phyloP scores from a whole-genome alignment of 2,888 invertebrate genomes.

The Gastracanthus pulcherrimus region DNA sequence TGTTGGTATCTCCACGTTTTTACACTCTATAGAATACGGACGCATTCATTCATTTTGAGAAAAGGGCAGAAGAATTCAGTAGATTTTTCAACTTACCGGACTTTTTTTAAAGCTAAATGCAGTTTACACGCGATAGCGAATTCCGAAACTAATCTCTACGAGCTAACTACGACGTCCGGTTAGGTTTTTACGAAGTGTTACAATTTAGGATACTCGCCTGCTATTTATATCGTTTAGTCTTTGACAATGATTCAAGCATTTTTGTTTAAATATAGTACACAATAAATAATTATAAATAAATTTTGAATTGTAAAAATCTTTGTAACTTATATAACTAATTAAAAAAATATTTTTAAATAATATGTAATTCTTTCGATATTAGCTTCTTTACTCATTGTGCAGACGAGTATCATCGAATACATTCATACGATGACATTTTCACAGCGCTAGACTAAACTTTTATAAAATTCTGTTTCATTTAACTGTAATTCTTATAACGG shows the following conservation, averaged over 20 bases:
- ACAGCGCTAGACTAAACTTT: conserved; percentile 14
- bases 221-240: neutral
- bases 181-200: neutral
- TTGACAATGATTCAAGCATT: too few relatives aligned
- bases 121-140: neutral
- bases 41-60: conserved; percentile 2
- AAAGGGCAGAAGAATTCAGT: neutral
- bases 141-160: conserved; percentile 29
- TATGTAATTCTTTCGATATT: neutral
- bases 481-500: conserved; percentile 16
- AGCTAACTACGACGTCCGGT: conserved; percentile 20
- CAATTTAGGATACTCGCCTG: neutral
- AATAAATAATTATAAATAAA: too few relatives aligned
- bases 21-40: neutral
- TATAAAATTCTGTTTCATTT: conserved; percentile 22
- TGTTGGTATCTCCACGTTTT: conserved; percentile 23
- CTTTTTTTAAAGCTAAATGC: conserved; percentile 19
- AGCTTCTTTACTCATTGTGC: neutral
- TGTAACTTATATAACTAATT: too few relatives aligned
- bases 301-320: too few relatives aligned
- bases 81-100: conserved; percentile 16
- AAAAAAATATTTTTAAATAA: too few relatives aligned
- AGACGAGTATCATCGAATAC: conserved; percentile 21
- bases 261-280: too few relatives aligned
- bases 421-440: conserved; percentile 16